Percentiles rank a stretch among this genome's conserved stretches.
Evolutionary conservation across 92 coral and sea anemone species (phyloP).

Genomic region (Paragorgia papillata): DNA sequence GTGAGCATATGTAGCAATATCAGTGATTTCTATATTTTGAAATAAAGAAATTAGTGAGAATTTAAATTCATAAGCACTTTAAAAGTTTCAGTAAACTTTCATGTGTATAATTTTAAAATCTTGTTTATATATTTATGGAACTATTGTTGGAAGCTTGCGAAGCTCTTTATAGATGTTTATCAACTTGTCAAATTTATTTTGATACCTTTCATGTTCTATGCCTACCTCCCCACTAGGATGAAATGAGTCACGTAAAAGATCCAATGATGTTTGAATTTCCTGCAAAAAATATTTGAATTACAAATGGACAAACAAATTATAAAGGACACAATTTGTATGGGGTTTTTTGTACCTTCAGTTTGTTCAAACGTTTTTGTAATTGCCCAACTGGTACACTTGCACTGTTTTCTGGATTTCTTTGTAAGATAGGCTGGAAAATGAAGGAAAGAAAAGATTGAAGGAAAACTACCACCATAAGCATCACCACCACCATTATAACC

Average conservation of each 20-base stretch:
- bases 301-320: neutral
- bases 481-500: neutral
- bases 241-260: conserved; percentile 8
- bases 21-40: too few species aligned
- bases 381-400: conserved; percentile 15
- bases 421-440: conserved; percentile 6
- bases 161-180: conserved; percentile 17
- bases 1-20: too few species aligned
- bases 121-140: neutral
- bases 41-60: too few species aligned
- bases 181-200: neutral
- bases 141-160: conserved; percentile 6
- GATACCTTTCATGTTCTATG: neutral
- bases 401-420: conserved; percentile 11
- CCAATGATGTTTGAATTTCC: conserved; percentile 32
- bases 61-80: too few species aligned
- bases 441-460: neutral
- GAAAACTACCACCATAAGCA: too few species aligned
- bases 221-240: neutral
- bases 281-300: neutral
- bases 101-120: neutral
- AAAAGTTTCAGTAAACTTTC: too few species aligned
- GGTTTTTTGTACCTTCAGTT: conserved; percentile 14
- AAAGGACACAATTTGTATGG: neutral
- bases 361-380: conserved; percentile 22